phyloP scores from a whole-genome alignment of 2,113 vertebrate species.

The Neopipo cinnamomea region DNA sequence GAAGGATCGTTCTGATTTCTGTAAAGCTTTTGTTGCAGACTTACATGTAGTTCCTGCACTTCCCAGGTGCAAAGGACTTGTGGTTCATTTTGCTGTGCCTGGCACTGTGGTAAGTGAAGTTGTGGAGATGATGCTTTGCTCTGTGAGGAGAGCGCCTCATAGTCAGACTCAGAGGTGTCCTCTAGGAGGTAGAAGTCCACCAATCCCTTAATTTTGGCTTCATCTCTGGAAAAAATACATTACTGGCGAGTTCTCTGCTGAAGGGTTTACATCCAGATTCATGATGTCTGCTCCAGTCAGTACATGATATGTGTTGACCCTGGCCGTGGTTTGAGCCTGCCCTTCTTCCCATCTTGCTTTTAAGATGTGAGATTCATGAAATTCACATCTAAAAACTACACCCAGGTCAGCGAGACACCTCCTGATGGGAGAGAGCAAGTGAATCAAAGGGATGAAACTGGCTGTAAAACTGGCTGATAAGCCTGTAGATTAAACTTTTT shows the following conservation, averaged over 20 bases:
- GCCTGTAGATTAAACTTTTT: not conserved
- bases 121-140: not conserved
- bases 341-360: not conserved
- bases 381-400: not conserved
- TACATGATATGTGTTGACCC: not conserved
- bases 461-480: not conserved
- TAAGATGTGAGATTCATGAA: not conserved
- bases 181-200: not conserved
- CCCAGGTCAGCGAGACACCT: not conserved
- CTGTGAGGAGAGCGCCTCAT: not conserved
- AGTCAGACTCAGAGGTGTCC: not conserved
- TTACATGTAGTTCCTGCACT: not conserved
- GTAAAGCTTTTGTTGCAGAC: not conserved
- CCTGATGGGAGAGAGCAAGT: not conserved
- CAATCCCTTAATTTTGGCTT: not conserved
- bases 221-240: not conserved
- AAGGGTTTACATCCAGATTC: not conserved
- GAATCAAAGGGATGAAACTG: not conserved
- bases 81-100: not conserved
- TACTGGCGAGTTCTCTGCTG: not conserved
- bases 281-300: not conserved
- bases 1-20: not conserved
- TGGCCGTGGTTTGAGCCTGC: not conserved
- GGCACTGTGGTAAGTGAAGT: fast-evolving
- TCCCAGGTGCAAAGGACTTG: not conserved